Evolutionary conservation across 1,140 invertebrate species (phyloP).

Genomic region (Drosophila simulans): DNA sequence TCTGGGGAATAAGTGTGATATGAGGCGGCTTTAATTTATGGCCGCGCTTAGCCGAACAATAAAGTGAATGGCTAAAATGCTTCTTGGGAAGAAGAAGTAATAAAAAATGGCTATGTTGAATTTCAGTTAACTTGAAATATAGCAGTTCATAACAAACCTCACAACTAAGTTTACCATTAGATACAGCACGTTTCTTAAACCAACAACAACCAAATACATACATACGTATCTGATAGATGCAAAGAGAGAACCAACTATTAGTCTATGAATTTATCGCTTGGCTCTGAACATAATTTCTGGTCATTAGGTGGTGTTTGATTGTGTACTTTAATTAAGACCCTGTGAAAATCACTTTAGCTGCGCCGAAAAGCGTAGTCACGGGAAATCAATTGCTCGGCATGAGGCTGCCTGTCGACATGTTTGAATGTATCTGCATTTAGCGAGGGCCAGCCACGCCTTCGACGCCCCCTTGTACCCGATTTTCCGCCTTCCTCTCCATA

Average conservation of each 20-base stretch:
- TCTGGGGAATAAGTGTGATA: conserved; percentile 43
- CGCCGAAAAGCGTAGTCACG: conserved; percentile 31
- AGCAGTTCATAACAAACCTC: no score
- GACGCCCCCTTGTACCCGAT: not conserved
- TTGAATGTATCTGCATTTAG: conserved; percentile 30
- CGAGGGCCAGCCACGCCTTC: conserved; percentile 14
- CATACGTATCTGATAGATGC: no score
- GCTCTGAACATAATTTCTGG: not conserved
- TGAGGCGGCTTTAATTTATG: conserved; percentile 28
- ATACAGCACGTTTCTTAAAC: no score
- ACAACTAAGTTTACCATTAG: no score
- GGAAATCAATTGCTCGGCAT: conserved; percentile 64
- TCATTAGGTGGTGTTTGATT: not conserved
- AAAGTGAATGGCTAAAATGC: not conserved
- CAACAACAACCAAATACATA: no score
- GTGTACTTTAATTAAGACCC: conserved; percentile 7
- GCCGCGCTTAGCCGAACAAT: not conserved
- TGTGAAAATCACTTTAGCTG: conserved; percentile 32
- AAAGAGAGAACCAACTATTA: no score
- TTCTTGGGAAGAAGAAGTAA: not conserved
- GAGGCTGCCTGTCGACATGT: conserved; percentile 6
- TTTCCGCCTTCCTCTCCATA: conserved; percentile 2
- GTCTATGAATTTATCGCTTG: no score
- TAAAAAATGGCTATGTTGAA: no score
- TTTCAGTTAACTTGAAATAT: no score